Conservation (phyloP, 1,140 invertebrate genomes). For the Thaumetopoea pityocampa region DNA sequence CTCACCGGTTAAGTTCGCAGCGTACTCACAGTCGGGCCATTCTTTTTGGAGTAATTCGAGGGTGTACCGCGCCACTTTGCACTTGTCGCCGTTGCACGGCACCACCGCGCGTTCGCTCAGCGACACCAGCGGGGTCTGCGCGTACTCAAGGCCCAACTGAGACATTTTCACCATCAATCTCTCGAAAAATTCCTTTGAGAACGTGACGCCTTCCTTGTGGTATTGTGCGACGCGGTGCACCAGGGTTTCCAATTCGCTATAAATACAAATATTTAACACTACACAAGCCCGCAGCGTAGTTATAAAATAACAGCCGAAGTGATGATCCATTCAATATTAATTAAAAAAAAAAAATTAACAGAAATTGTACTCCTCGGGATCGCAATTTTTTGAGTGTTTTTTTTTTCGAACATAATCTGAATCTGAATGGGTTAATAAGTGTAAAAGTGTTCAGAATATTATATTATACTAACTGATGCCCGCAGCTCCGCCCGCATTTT, state of each 20-base stretch:
- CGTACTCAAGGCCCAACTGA: slow-evolving; percentile 34
- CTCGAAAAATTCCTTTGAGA: slow-evolving; percentile 36
- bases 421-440: no score
- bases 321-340: no score
- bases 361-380: no score
- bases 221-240: slow-evolving; percentile 41
- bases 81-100: slow-evolving; percentile 22
- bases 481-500: no score
- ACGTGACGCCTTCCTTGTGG: slow-evolving; percentile 44
- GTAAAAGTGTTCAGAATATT: no score
- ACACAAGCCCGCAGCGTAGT: slow-evolving; percentile 3
- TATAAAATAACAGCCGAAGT: background rate
- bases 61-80: slow-evolving; percentile 31
- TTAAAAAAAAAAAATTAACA: no score
- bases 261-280: slow-evolving; percentile 2
- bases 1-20: slow-evolving; percentile 31
- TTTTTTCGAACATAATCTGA: no score
- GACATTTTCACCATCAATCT: slow-evolving; percentile 21
- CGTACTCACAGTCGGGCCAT: slow-evolving; percentile 29
- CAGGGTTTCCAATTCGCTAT: slow-evolving; percentile 34
- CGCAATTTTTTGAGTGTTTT: no score
- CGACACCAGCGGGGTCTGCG: slow-evolving; percentile 36
- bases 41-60: slow-evolving; percentile 34
- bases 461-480: no score
- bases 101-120: slow-evolving; percentile 24